phyloP scores from a whole-genome alignment of 2,797 vertebrate genomes.

The Todus mexicanus region DNA sequence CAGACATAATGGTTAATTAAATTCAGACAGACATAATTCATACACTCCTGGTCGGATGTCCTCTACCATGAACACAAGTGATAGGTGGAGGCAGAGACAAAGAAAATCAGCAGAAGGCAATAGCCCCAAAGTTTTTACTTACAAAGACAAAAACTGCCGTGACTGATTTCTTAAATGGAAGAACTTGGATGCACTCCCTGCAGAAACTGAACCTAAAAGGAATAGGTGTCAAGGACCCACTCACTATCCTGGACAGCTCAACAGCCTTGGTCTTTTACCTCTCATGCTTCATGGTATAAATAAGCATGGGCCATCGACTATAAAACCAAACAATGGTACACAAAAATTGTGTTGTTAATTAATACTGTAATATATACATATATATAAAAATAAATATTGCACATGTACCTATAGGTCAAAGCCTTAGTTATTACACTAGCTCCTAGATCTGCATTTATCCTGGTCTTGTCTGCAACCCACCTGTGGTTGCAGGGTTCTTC shows the following conservation, averaged over 20 bases:
- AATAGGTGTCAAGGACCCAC: not conserved
- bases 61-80: not conserved
- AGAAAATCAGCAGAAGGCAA: not conserved
- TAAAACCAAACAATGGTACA: not conserved
- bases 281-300: rapidly evolving
- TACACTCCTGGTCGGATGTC: not conserved
- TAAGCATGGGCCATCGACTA: not conserved
- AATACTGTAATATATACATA: not conserved
- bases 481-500: not conserved
- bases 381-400: too few species aligned
- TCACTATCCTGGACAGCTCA: not conserved
- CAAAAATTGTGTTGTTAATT: not conserved
- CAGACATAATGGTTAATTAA: not conserved
- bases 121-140: not conserved
- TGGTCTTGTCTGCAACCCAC: not conserved
- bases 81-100: not conserved
- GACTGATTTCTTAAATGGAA: not conserved
- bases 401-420: not conserved
- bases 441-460: not conserved
- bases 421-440: not conserved
- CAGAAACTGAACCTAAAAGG: not conserved
- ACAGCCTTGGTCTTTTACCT: not conserved
- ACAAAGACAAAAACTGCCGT: not conserved
- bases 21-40: not conserved
- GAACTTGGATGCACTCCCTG: not conserved